Conservation (phyloP, 2,888 invertebrate species). For the Chrysotoxum bicinctum region DNA sequence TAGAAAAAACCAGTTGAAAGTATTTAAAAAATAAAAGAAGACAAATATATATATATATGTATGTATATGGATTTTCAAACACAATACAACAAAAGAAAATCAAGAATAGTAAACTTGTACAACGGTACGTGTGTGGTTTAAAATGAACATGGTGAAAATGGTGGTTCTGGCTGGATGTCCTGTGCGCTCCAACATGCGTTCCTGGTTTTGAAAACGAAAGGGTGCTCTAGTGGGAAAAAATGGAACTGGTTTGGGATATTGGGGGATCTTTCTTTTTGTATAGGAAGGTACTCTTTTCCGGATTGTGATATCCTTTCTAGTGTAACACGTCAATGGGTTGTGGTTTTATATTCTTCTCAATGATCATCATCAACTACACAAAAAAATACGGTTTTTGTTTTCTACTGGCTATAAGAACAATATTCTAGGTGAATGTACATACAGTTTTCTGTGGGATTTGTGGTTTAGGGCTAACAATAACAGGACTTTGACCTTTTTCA, state of each 20-base stretch:
- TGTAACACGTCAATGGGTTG: slow-evolving; percentile 61
- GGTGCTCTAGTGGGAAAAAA: slow-evolving; percentile 1
- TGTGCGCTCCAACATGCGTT: slow-evolving; percentile 51
- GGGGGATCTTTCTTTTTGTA: slow-evolving; percentile 24
- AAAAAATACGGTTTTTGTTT: slow-evolving; percentile 16
- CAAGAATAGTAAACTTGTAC: slow-evolving; percentile 1
- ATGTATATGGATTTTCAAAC: slow-evolving; percentile 47
- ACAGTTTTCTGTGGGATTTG: slow-evolving; percentile 25
- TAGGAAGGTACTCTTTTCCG: slow-evolving; percentile 40
- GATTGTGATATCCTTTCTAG: slow-evolving; percentile 69
- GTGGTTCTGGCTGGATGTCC: slow-evolving; percentile 10
- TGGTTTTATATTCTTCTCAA: slow-evolving; percentile 39
- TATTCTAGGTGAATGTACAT: slow-evolving; percentile 26
- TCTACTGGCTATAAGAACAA: slow-evolving; percentile 31
- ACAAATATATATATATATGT: too few relatives aligned
- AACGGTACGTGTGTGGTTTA: slow-evolving; percentile 10
- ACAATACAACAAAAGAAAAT: slow-evolving; percentile 49
- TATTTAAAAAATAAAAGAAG: slow-evolving; percentile 36
- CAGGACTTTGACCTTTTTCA: slow-evolving; percentile 63
- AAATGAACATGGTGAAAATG: too few relatives aligned
- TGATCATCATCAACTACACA: slow-evolving; percentile 42
- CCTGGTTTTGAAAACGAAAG: slow-evolving; percentile 29
- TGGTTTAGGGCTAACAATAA: slow-evolving; percentile 42
- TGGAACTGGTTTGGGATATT: slow-evolving; percentile 25
- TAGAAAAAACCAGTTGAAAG: slow-evolving; percentile 8